A percentile compares a stretch with the other conserved stretches of the same genome.
phyloP scores from a whole-genome alignment of 2,888 invertebrate species.

The Rhagonycha fulva region DNA sequence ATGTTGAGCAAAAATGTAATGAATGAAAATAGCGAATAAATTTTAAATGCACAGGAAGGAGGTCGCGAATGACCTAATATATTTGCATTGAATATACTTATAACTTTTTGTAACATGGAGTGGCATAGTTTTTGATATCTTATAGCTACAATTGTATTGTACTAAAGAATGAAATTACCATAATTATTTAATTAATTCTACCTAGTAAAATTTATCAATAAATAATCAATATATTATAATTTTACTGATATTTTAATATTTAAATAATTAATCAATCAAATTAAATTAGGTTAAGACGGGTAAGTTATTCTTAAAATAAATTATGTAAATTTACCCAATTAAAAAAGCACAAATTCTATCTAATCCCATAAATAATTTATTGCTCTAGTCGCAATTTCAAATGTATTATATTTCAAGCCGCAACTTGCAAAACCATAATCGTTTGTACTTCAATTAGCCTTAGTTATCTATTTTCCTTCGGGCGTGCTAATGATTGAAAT shows the following conservation, averaged over 20 bases:
- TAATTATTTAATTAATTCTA: not conserved
- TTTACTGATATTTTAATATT: not conserved
- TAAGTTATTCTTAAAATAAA: not conserved
- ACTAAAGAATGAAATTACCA: not conserved
- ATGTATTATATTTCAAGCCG: not conserved
- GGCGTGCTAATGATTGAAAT: not conserved
- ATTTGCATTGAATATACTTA: not conserved
- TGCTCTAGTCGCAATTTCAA: not conserved
- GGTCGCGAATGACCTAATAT: not conserved
- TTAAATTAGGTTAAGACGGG: not conserved
- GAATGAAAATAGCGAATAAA: not conserved
- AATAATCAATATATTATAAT: not conserved
- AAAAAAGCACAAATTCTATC: not conserved
- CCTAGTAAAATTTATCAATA: not conserved
- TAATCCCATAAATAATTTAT: not conserved
- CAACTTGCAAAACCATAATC: not conserved
- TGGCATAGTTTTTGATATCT: not conserved
- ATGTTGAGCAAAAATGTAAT: not conserved
- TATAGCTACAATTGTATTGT: not conserved
- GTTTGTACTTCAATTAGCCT: not conserved
- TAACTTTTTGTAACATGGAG: not conserved
- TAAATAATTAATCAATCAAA: not conserved
- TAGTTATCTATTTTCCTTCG: not conserved
- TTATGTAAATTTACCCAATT: not conserved
- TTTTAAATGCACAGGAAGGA: not conserved